A percentile compares a stretch with the other conserved stretches of the same genome.
These are phyloP conservation scores for Drosophila demipolita DNA, from an alignment of 2,888 invertebrate genomes.

Conservation along the genomic window DNA sequence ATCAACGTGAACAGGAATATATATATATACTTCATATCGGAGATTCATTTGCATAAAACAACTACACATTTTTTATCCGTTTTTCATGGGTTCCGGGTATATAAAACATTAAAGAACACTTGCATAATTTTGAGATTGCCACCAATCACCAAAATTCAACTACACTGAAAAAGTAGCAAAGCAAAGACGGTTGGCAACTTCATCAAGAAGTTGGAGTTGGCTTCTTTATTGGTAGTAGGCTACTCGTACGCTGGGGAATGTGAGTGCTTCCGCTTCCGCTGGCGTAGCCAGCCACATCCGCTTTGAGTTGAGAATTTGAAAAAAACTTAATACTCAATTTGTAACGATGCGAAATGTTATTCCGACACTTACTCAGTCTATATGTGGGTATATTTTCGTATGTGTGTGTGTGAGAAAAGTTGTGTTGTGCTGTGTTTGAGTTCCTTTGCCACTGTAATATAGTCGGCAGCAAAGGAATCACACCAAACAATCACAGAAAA, in stretches of 20 bases:
- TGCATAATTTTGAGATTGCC: slow-evolving; percentile 31
- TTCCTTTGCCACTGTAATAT: slow-evolving; percentile 50
- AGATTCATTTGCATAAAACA: neutral
- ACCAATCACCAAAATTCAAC: slow-evolving; percentile 42
- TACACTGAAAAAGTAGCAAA: slow-evolving; percentile 30
- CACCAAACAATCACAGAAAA: neutral
- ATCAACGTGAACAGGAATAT: neutral
- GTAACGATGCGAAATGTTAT: slow-evolving; percentile 54
- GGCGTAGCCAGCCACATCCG: slow-evolving; percentile 66
- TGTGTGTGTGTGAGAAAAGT: slow-evolving; percentile 20
- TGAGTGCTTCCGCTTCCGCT: slow-evolving; percentile 76
- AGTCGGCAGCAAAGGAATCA: slow-evolving; percentile 26
- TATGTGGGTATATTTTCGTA: neutral
- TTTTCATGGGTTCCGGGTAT: neutral
- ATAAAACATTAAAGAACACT: slow-evolving; percentile 8
- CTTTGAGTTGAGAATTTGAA: slow-evolving; percentile 55
- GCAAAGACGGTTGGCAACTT: slow-evolving; percentile 6
- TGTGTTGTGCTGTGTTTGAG: slow-evolving; percentile 43
- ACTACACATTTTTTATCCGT: neutral
- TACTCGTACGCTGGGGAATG: slow-evolving; percentile 64
- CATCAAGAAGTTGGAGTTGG: neutral
- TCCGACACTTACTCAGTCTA: slow-evolving; percentile 28
- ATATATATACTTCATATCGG: neutral
- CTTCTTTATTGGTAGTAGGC: slow-evolving; percentile 22
- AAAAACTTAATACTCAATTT: slow-evolving; percentile 78